These are phyloP conservation scores for Stichodactyla mertensii DNA, from an alignment of 64 coral and sea anemone species.

Conservation along the genomic window DNA sequence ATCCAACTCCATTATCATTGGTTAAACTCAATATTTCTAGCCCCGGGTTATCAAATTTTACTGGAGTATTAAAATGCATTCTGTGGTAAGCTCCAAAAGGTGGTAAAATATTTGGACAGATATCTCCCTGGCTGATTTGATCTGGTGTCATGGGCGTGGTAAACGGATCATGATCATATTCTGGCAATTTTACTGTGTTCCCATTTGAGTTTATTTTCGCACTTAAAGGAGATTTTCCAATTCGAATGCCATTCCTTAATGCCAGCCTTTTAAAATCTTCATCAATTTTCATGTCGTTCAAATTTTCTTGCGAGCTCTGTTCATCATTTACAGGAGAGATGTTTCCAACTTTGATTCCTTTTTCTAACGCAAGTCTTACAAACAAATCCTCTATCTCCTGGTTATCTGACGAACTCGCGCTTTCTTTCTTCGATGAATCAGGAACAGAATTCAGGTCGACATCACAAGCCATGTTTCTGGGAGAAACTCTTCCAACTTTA, in stretches of 20 bases:
- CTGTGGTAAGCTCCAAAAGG: not conserved
- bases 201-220: not conserved
- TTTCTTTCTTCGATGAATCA: not conserved
- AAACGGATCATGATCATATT: not conserved
- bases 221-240: not conserved
- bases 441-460: not conserved
- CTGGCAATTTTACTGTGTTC: not conserved
- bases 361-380: not conserved
- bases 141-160: not conserved
- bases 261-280: conserved; percentile 13
- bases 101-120: not conserved
- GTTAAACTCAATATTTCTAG: not conserved
- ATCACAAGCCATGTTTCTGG: not conserved
- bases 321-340: not conserved
- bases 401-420: not conserved
- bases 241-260: not conserved
- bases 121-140: not conserved
- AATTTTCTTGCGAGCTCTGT: not conserved
- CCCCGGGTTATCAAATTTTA: not conserved
- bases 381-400: conserved; percentile 1
- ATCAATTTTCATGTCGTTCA: not conserved
- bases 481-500: not conserved
- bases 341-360: conserved; percentile 12
- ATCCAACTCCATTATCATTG: not conserved
- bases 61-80: not conserved